A percentile compares a stretch with the other conserved stretches of the same genome.
Conservation (phyloP, 2,113 vertebrate genomes). For the Gambusia affinis region DNA sequence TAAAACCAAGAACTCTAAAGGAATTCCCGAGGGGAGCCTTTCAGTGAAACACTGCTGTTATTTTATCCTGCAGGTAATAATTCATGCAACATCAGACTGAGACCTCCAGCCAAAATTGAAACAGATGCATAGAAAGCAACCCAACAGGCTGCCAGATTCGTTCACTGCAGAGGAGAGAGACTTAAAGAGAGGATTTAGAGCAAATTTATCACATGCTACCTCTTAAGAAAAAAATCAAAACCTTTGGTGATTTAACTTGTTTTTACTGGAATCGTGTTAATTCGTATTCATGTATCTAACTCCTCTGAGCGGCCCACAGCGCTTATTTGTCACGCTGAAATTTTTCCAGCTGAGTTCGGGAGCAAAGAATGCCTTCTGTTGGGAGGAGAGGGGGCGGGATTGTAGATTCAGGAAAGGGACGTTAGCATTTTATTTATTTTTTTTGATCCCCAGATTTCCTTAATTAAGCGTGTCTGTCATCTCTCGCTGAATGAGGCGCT, state of each 20-base stretch:
- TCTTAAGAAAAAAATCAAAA: not conserved
- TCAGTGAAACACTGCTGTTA: not conserved
- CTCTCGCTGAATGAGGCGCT: conserved; percentile 6
- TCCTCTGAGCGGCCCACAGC: conserved; percentile 17
- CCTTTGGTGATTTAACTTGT: conserved; percentile 26
- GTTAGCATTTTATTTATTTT: not conserved
- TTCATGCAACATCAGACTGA: conserved; percentile 2
- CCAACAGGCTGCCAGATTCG: conserved; percentile 17
- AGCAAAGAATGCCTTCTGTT: not conserved
- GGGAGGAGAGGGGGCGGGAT: not conserved
- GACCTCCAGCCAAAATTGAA: conserved; percentile 34
- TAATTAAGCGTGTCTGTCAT: conserved; percentile 2
- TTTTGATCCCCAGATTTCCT: not conserved
- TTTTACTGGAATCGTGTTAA: conserved; percentile 39
- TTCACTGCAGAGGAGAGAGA: conserved; percentile 37
- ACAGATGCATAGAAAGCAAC: conserved; percentile 39
- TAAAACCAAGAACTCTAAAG: not conserved
- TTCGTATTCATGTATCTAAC: conserved; percentile 38
- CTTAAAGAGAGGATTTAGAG: conserved; percentile 44
- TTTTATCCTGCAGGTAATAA: not conserved
- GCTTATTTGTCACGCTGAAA: conserved; percentile 24
- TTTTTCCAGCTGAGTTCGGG: conserved; percentile 5
- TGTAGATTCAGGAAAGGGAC: not conserved
- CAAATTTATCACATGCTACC: conserved; percentile 18
- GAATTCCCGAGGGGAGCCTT: not conserved